phyloP scores from a whole-genome alignment of 2,797 vertebrate genomes.

The Anguilla marmorata region DNA sequence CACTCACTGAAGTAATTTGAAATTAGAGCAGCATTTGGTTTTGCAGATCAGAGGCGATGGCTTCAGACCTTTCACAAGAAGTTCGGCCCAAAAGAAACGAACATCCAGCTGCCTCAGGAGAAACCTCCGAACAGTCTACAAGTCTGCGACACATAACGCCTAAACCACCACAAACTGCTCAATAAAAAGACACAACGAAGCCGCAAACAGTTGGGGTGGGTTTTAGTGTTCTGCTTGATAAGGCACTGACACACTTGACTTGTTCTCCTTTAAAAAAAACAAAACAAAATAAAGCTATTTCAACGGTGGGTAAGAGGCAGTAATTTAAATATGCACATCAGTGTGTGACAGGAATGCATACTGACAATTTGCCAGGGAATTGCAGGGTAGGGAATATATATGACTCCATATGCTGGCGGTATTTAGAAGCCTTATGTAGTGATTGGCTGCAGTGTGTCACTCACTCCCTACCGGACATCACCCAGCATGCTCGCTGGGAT shows the following conservation, averaged over 20 bases:
- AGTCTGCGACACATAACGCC: conserved; percentile 59
- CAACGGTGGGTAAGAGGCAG: not conserved
- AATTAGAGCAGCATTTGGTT: not conserved
- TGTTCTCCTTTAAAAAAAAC: conserved; percentile 23
- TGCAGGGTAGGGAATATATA: conserved; percentile 22
- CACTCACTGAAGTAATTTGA: not conserved
- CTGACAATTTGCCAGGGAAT: conserved; percentile 16
- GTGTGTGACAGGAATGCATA: conserved; percentile 34
- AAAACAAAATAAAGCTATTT: not conserved
- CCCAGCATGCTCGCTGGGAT: conserved; percentile 2
- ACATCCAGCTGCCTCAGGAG: conserved; percentile 20
- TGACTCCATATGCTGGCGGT: not conserved
- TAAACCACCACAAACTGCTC: conserved; percentile 54
- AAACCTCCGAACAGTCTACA: conserved; percentile 45
- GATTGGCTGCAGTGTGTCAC: not conserved
- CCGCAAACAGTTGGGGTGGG: conserved; percentile 35
- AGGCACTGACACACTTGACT: conserved; percentile 74
- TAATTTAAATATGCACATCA: not conserved
- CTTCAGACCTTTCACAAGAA: not conserved
- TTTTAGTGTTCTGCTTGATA: conserved; percentile 63
- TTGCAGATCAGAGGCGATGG: not conserved
- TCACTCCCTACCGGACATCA: not conserved
- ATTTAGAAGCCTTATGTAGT: not conserved
- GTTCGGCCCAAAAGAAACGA: conserved; percentile 16
- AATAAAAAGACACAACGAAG: conserved; percentile 51